These are phyloP conservation scores for Callaeas wilsoni DNA, from an alignment of 2,113 vertebrate genomes.

Conservation along the genomic window DNA sequence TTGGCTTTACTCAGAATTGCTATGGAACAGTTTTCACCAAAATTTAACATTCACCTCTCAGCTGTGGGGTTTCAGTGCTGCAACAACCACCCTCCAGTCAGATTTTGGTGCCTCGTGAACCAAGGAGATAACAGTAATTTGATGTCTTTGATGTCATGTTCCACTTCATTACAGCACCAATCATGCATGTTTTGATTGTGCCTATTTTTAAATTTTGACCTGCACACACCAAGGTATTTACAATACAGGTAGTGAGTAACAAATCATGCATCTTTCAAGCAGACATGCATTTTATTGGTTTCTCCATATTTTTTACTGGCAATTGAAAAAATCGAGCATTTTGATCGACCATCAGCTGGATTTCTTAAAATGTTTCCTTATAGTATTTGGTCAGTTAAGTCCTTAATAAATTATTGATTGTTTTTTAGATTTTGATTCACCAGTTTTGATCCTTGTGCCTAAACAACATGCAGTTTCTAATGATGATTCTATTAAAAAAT, in stretches of 20 bases:
- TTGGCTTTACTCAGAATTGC: neutral
- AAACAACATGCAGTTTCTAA: neutral
- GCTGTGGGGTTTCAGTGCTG: neutral
- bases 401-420: neutral
- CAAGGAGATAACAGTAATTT: neutral
- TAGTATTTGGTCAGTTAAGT: neutral
- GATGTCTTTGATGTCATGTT: no score
- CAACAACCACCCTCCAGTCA: neutral
- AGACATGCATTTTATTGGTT: neutral
- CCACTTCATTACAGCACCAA: neutral
- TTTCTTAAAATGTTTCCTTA: neutral
- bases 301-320: neutral
- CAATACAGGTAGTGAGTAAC: neutral
- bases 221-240: neutral
- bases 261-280: neutral
- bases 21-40: rapidly evolving
- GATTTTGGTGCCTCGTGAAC: neutral
- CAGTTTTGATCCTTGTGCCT: neutral
- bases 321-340: neutral
- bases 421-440: neutral
- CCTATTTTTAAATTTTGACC: neutral
- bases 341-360: neutral
- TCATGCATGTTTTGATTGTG: neutral
- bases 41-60: neutral
- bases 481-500: neutral